Evolutionary conservation across 2,888 invertebrate genomes (phyloP), one percentile per base, ranked within the genome.

Genomic region (Hermodice carunculata): DNA sequence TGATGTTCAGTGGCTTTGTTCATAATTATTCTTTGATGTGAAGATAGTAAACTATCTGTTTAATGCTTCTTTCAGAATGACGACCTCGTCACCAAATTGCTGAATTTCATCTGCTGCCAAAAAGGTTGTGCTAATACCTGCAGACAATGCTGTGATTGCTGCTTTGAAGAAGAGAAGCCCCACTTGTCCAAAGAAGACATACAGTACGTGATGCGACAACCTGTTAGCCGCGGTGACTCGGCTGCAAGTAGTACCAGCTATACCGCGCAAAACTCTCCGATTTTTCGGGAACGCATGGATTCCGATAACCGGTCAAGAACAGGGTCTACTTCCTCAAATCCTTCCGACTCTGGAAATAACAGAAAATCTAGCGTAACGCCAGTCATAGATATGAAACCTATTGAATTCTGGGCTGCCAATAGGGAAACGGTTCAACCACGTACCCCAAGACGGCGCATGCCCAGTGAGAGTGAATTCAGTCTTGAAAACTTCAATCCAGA

Each of bases 321-420:
- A 26, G 68, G 53, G n/a, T 67, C 67, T 61, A 71, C 71, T n/a
- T 79, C 78, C n/a, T 63, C 61, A 1, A 67, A 78, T 37, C 77
- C 80, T 5, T 79, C 81, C 17, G 78, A 80, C 4, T 78, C 77
- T 24, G 76, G 75, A 61, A 74, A 73, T 29, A 68, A 70, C 61
- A 71, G 74, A 34, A 67, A 75, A 19, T 74, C 77, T 11, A 78
- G 77, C 24, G 73, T 75, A n/a, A 83, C 83, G 4, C 84, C 84
- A 3, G 69, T 83, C 44, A 85, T 86, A 49, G 86, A 85, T 67
- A 82, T 86, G 81, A 85, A 85, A 54, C 85, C 86, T 4, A 86
- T 86, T 37, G 85, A 86, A 66, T 86, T 86, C 73, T 86, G 86
- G 86, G 82, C 85, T 81, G 83, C 85, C 31, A 82, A 80, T 63